Evolutionary conservation across 1,140 invertebrate genomes (phyloP).

Genomic region (Drosophila orosa): DNA sequence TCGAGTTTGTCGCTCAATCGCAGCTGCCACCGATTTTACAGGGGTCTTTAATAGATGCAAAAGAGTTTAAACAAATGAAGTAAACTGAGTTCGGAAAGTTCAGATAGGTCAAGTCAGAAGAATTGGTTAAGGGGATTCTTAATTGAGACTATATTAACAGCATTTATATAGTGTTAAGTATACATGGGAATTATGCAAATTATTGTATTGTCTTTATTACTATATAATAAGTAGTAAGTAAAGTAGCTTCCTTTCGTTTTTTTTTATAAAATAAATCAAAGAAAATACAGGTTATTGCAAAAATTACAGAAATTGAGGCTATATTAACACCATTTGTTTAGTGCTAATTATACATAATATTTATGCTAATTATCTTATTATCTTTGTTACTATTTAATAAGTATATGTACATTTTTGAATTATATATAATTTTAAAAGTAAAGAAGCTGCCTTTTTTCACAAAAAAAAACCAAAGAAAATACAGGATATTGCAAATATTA

Average conservation of each 20-base stretch:
- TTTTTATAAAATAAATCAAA: no score
- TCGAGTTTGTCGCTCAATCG: conserved; percentile 58
- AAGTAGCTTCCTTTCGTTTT: no score
- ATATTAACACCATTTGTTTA: not conserved
- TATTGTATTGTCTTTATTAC: not conserved
- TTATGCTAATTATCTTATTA: not conserved
- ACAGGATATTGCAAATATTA: no score
- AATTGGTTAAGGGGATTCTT: not conserved
- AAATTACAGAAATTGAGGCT: no score
- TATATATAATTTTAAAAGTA: no score
- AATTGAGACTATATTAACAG: not conserved
- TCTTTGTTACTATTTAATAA: not conserved
- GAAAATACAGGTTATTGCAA: no score
- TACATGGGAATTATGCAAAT: not conserved
- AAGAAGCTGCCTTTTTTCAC: no score
- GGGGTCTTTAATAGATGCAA: not conserved
- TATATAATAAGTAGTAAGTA: not conserved
- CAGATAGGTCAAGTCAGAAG: conserved; percentile 60
- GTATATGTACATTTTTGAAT: no score
- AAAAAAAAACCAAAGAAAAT: no score
- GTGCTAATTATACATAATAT: not conserved
- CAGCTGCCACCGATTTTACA: conserved; percentile 30
- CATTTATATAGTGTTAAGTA: no score
- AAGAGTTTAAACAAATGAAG: conserved; percentile 6
- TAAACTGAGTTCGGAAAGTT: conserved; percentile 8